Evolutionary conservation across 2,888 invertebrate species (phyloP).

Genomic region (Ferdinandea cuprea): DNA sequence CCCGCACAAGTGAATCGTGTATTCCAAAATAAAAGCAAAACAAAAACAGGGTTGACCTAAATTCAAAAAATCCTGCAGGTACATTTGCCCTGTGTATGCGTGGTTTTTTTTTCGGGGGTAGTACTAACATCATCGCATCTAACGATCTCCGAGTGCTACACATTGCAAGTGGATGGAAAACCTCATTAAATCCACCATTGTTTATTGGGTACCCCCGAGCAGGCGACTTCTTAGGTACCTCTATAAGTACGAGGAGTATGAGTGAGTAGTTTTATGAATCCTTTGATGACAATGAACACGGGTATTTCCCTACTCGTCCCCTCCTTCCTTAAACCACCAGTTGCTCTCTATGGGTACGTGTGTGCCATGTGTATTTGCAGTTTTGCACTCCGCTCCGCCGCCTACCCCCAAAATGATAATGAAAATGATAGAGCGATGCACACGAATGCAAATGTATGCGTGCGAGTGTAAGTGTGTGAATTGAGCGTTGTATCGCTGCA

Average conservation of each 20-base stretch:
- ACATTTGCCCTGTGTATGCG: background rate
- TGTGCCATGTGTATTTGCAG: slow-evolving; percentile 8
- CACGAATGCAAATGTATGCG: slow-evolving; percentile 49
- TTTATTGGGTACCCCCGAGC: slow-evolving; percentile 50
- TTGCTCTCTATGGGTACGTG: slow-evolving; percentile 36
- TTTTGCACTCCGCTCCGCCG: slow-evolving; percentile 45
- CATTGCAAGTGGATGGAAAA: slow-evolving; percentile 47
- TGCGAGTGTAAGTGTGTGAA: slow-evolving; percentile 4
- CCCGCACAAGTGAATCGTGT: slow-evolving; percentile 32
- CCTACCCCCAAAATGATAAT: slow-evolving; percentile 64
- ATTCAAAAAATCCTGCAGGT: slow-evolving; percentile 52
- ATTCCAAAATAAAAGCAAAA: slow-evolving; percentile 8
- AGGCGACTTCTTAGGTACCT: slow-evolving; percentile 47
- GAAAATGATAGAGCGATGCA: slow-evolving; percentile 71
- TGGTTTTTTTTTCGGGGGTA: too few species aligned
- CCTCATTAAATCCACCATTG: slow-evolving; percentile 65
- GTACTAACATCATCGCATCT: slow-evolving; percentile 16
- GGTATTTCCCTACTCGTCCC: slow-evolving; percentile 1
- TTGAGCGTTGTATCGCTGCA: slow-evolving; percentile 28
- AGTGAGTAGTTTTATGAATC: slow-evolving; percentile 51
- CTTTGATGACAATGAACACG: slow-evolving; percentile 66
- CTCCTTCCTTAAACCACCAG: slow-evolving; percentile 56
- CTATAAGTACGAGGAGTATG: slow-evolving; percentile 43
- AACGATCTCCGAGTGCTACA: slow-evolving; percentile 20
- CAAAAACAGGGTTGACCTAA: slow-evolving; percentile 47